phyloP scores from a whole-genome alignment of 2,888 invertebrate genomes.

The Adineta ricciae region DNA sequence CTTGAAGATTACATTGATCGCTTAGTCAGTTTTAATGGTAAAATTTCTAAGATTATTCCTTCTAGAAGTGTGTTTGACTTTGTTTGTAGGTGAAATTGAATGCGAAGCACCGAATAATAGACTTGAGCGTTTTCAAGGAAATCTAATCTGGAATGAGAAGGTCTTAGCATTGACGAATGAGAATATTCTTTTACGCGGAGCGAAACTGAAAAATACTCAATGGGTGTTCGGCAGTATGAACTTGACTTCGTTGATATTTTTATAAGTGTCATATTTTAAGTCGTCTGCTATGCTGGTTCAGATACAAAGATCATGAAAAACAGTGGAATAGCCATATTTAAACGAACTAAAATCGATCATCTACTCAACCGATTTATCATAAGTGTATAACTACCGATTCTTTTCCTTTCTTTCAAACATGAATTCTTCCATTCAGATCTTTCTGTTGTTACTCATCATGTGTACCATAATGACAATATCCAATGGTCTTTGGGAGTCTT shows the following conservation, averaged over 20 bases:
- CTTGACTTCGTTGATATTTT: too few relatives aligned
- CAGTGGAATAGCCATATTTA: slow-evolving; percentile 96
- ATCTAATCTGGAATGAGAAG: slow-evolving; percentile 56
- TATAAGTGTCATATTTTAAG: slow-evolving; percentile 47
- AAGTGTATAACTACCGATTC: slow-evolving; percentile 57
- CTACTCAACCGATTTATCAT: slow-evolving; percentile 96
- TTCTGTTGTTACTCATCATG: slow-evolving; percentile 88
- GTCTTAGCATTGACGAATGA: slow-evolving; percentile 83
- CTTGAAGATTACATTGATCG: slow-evolving; percentile 71
- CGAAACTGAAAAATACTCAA: slow-evolving; percentile 67
- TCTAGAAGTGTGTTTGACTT: background rate
- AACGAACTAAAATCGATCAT: slow-evolving; percentile 95
- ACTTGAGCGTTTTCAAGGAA: slow-evolving; percentile 92
- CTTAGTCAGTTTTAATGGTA: slow-evolving; percentile 19
- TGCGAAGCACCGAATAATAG: slow-evolving; percentile 97
- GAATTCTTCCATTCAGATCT: slow-evolving; percentile 57
- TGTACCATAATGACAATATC: slow-evolving; percentile 94
- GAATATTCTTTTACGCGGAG: slow-evolving; percentile 86
- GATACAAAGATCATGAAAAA: slow-evolving; percentile 99
- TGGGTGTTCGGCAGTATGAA: slow-evolving; percentile 41
- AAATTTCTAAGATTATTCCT: background rate
- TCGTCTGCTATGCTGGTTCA: slow-evolving; percentile 87
- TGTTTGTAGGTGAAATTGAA: slow-evolving; percentile 59
- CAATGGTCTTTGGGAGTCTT: slow-evolving; percentile 92
- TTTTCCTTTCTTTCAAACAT: background rate